Evolutionary conservation across 2,113 vertebrate species (phyloP).

Genomic region (Cygnus buccinator): DNA sequence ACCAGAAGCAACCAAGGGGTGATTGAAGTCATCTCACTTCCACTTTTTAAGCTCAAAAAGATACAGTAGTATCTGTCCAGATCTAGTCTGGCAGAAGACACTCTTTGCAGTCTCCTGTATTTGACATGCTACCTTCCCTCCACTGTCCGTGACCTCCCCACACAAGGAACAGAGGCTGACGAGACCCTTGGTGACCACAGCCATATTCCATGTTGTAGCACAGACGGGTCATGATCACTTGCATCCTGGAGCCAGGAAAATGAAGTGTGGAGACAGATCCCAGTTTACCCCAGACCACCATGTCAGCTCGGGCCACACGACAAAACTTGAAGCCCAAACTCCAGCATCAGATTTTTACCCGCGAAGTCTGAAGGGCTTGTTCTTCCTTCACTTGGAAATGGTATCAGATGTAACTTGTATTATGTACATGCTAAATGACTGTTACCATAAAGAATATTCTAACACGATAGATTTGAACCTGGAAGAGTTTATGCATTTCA

Average conservation of each 20-base stretch:
- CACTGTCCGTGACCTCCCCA: background rate
- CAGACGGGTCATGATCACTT: background rate
- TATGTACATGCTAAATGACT: background rate
- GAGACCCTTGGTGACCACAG: rapidly evolving
- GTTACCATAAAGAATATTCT: background rate
- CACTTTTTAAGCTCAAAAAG: background rate
- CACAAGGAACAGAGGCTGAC: background rate
- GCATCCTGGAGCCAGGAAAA: background rate
- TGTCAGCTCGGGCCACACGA: background rate
- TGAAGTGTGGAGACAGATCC: background rate
- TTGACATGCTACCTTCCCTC: background rate
- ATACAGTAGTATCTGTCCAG: background rate
- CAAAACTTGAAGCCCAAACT: background rate
- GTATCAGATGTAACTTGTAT: background rate
- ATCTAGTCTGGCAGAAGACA: background rate
- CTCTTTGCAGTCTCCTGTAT: background rate
- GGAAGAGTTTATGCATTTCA: background rate
- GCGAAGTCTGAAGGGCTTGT: background rate
- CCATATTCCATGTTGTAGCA: rapidly evolving
- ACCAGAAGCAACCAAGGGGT: background rate
- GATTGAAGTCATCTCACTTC: background rate
- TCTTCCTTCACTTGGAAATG: background rate
- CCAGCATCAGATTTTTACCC: background rate
- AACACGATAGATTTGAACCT: background rate
- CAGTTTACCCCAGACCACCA: background rate